Evolutionary conservation across 2,797 vertebrate species (phyloP).

Genomic region (Balearica regulorum): DNA sequence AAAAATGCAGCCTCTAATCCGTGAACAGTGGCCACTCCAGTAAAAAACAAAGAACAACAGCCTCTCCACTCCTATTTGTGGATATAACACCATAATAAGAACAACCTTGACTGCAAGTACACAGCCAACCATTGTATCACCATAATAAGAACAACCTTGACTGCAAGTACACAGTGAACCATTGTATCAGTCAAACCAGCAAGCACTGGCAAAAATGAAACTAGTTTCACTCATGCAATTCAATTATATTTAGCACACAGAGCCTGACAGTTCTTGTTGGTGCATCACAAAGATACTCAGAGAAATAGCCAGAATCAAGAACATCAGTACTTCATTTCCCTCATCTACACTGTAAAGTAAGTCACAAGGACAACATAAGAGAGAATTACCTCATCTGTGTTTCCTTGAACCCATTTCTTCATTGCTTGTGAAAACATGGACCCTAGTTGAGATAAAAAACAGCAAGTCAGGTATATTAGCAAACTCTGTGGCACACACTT

Average conservation of each 20-base stretch:
- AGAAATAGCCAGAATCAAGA: neutral
- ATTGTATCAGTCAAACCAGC: neutral
- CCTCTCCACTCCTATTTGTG: neutral
- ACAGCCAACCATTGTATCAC: neutral
- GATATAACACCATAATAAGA: neutral
- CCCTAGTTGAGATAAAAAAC: constrained; percentile 75
- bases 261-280: neutral
- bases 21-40: neutral
- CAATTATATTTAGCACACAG: neutral
- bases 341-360: neutral
- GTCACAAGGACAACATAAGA: neutral
- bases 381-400: constrained; percentile 88
- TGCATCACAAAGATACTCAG: neutral
- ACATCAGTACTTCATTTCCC: neutral
- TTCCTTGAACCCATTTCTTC: constrained; percentile 99
- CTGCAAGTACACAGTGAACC: neutral
- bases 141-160: neutral
- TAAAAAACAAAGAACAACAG: neutral
- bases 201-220: neutral
- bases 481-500: neutral
- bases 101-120: neutral
- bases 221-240: neutral
- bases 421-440: constrained; percentile 99
- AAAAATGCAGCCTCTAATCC: neutral
- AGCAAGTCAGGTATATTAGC: neutral